A percentile compares a stretch with the other conserved stretches of the same genome.
Conservation (phyloP, 2,888 invertebrate genomes). For the Nomada hirtipes region DNA sequence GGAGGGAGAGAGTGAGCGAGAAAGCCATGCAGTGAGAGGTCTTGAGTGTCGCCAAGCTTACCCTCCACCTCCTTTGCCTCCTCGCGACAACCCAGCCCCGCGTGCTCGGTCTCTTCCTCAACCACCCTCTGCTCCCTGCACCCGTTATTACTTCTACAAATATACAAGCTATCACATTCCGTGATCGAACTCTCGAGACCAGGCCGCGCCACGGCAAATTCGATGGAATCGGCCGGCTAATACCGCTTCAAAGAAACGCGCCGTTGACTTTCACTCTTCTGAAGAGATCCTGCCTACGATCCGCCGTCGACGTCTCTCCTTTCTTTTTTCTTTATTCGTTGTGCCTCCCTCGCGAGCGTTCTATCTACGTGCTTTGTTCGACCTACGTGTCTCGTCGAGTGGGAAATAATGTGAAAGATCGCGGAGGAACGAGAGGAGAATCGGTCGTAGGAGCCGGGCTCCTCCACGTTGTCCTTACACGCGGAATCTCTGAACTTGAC, state of each 20-base stretch:
- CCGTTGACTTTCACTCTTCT: conserved; percentile 55
- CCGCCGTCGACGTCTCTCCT: background rate
- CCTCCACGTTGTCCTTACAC: conserved; percentile 49
- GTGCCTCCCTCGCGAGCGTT: background rate
- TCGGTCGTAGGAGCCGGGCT: conserved; percentile 31
- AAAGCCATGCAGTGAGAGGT: conserved; percentile 65
- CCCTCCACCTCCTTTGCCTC: conserved; percentile 77
- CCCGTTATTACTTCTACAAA: conserved; percentile 82
- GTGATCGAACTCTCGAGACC: conserved; percentile 70
- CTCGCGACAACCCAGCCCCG: conserved; percentile 67
- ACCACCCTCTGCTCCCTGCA: conserved; percentile 46
- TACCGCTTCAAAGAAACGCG: conserved; percentile 68
- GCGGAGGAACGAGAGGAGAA: conserved; percentile 37
- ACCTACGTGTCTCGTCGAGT: conserved; percentile 59
- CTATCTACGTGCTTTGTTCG: conserved; percentile 47
- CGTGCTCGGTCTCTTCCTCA: conserved; percentile 47
- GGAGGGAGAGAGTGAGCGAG: conserved; percentile 32
- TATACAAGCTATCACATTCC: conserved; percentile 79
- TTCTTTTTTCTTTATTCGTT: background rate
- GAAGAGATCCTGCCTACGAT: conserved; percentile 42
- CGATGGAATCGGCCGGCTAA: conserved; percentile 70
- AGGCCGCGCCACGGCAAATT: conserved; percentile 58
- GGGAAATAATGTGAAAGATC: conserved; percentile 68
- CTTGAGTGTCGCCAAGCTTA: conserved; percentile 84
- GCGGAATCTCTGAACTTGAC: conserved; percentile 46